Conservation (phyloP, 2,888 invertebrate genomes). For the Hemithea aestivaria region DNA sequence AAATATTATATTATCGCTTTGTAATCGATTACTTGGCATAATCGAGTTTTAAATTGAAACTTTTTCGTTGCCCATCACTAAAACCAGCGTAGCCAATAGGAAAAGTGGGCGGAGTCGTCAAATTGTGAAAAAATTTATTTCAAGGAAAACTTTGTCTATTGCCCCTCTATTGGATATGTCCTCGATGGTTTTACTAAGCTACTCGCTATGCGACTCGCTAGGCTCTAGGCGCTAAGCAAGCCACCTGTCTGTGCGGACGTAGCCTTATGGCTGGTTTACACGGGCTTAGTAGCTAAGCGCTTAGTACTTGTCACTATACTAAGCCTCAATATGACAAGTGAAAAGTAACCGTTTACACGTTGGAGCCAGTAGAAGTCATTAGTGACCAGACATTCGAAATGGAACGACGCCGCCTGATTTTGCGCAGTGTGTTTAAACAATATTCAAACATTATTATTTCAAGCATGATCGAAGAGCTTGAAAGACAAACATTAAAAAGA, state of each 20-base stretch:
- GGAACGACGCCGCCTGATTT: slow-evolving; percentile 11
- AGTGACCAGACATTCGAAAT: slow-evolving; percentile 7
- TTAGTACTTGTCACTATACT: slow-evolving; percentile 3
- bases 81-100: too few species aligned
- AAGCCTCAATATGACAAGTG: slow-evolving; percentile 12
- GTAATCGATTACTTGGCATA: too few species aligned
- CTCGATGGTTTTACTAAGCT: too few species aligned
- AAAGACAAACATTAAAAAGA: slow-evolving; percentile 12
- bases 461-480: slow-evolving; percentile 8
- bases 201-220: not conserved
- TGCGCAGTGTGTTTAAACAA: slow-evolving; percentile 10
- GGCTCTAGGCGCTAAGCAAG: slow-evolving; percentile 1
- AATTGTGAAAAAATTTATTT: too few species aligned
- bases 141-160: too few species aligned
- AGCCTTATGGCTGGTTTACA: not conserved
- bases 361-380: slow-evolving; percentile 11
- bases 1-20: too few species aligned
- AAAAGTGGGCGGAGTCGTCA: too few species aligned
- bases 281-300: not conserved
- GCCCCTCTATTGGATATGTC: too few species aligned
- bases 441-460: slow-evolving; percentile 15
- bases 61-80: too few species aligned
- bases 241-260: too few species aligned
- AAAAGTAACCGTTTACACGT: slow-evolving; percentile 16
- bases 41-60: too few species aligned